phyloP scores from a whole-genome alignment of 2,113 vertebrate genomes.

The Vidua chalybeata region DNA sequence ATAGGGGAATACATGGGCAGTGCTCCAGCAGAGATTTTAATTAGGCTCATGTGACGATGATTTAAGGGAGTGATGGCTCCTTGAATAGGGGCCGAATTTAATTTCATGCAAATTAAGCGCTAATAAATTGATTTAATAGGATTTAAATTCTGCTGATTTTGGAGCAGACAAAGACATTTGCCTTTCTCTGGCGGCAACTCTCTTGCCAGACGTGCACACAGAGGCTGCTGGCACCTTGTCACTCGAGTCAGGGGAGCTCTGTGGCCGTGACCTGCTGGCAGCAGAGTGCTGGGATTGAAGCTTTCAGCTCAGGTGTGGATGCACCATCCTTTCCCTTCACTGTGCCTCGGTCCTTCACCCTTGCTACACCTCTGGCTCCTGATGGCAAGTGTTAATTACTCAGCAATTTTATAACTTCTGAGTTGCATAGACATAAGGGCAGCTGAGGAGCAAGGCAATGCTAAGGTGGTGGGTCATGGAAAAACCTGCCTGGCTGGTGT shows the following conservation, averaged over 20 bases:
- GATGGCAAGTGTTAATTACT: neutral
- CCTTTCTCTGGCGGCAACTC: neutral
- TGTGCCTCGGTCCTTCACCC: accelerated
- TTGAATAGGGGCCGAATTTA: constrained; percentile 72
- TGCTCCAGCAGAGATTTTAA: constrained; percentile 57
- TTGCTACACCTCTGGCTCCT: neutral
- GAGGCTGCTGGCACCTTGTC: neutral
- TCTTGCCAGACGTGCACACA: neutral
- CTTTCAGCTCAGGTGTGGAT: accelerated
- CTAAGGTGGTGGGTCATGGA: neutral
- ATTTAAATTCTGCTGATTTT: constrained; percentile 69
- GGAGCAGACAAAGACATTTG: constrained; percentile 40
- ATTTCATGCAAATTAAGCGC: constrained; percentile 74
- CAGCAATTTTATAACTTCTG: neutral
- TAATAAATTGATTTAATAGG: constrained; percentile 75
- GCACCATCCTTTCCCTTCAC: accelerated
- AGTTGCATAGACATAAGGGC: neutral
- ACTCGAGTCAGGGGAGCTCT: neutral
- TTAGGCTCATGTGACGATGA: constrained; percentile 54
- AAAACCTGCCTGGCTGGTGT: neutral
- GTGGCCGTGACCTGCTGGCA: neutral
- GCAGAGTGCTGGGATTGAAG: neutral
- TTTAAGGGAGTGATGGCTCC: constrained; percentile 63
- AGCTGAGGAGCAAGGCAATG: neutral
- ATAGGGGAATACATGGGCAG: constrained; percentile 25